Conservation (phyloP, 2,888 invertebrate genomes). For the Nephrocerus scutellatus region DNA sequence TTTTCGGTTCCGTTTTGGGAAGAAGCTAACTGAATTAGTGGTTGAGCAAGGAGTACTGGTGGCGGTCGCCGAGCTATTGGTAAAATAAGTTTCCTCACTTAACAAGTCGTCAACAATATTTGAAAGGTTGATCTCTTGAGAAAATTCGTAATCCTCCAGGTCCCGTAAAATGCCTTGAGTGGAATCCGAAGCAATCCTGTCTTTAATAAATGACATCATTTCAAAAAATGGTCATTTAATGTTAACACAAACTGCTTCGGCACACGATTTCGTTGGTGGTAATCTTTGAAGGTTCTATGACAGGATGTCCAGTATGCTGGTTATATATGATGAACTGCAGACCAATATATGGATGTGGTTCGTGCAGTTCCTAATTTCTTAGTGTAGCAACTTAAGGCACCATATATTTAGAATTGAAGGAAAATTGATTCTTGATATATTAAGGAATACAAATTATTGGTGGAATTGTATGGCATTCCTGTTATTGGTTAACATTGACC, state of each 20-base stretch:
- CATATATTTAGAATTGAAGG: too few relatives aligned
- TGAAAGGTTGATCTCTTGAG: neutral
- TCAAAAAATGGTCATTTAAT: slow-evolving; percentile 9
- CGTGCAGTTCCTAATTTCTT: too few relatives aligned
- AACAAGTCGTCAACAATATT: slow-evolving; percentile 10
- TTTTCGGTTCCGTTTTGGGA: neutral
- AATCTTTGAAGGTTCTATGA: slow-evolving; percentile 1
- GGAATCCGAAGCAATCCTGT: slow-evolving; percentile 11
- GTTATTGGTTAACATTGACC: too few relatives aligned
- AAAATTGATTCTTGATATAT: too few relatives aligned
- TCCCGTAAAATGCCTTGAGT: slow-evolving; percentile 5
- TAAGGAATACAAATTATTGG: too few relatives aligned
- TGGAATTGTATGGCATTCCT: too few relatives aligned
- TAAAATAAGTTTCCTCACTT: slow-evolving; percentile 8
- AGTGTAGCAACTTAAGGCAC: too few relatives aligned
- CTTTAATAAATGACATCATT: slow-evolving; percentile 11
- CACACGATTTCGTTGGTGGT: slow-evolving; percentile 4
- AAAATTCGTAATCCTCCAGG: too few relatives aligned
- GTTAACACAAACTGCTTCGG: too few relatives aligned
- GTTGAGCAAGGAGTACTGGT: slow-evolving; percentile 4
- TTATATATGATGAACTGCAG: too few relatives aligned
- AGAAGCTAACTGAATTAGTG: neutral
- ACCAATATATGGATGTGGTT: too few relatives aligned
- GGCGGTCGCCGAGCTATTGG: slow-evolving; percentile 6
- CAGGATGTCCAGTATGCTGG: too few relatives aligned